Conservation (phyloP, 1,140 invertebrate genomes). For the Pseudomyrmex flavicornis region DNA sequence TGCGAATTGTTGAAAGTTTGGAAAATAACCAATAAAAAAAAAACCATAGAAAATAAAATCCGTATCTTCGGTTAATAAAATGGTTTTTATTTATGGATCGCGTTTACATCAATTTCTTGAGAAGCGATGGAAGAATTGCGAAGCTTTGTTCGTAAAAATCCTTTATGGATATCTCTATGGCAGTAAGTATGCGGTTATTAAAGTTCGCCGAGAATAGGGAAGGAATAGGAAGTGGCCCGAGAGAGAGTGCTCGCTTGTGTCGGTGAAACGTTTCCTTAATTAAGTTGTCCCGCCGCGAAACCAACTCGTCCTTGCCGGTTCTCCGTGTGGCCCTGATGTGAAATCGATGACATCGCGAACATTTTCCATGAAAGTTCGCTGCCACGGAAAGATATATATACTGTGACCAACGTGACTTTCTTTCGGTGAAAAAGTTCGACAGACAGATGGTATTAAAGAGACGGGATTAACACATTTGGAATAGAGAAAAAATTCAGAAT, state of each 20-base stretch:
- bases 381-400: not conserved
- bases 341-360: conserved; percentile 58
- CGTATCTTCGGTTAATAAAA: not conserved
- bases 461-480: not conserved
- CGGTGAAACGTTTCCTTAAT: conserved; percentile 62
- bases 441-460: not conserved
- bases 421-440: conserved; percentile 56
- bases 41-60: not conserved
- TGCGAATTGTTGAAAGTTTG: not conserved
- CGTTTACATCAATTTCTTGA: not conserved
- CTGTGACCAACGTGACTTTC: not conserved
- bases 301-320: conserved; percentile 35
- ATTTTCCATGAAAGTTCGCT: not conserved
- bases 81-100: not conserved
- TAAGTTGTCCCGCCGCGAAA: conserved; percentile 59
- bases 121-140: not conserved
- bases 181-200: conserved; percentile 52
- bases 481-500: conserved; percentile 25
- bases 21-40: not conserved
- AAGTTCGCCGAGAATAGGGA: not conserved
- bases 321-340: conserved; percentile 47
- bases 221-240: not conserved
- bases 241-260: not conserved
- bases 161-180: not conserved
- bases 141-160: not conserved